Percentiles rank a stretch among this genome's conserved stretches.
Evolutionary conservation across 2,888 invertebrate species (phyloP).

Genomic region (Auanema freiburgensis): DNA sequence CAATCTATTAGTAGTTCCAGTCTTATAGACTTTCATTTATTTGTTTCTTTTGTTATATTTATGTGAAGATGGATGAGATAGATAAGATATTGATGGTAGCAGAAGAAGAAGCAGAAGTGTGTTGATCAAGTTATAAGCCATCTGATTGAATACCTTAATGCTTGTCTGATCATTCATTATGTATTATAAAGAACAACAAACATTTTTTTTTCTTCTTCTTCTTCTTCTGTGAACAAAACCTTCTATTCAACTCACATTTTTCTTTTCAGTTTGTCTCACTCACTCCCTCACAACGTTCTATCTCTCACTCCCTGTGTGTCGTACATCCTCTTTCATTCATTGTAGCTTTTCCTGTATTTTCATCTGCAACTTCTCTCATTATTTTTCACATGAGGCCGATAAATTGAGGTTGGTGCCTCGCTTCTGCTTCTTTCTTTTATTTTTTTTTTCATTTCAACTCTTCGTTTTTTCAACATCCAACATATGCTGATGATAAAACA

Average conservation of each 20-base stretch:
- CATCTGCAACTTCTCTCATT: not conserved
- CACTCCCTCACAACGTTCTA: not conserved
- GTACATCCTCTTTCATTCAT: conserved; percentile 1
- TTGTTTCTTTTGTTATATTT: conserved; percentile 3
- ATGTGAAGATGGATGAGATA: not conserved
- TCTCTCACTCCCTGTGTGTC: not conserved
- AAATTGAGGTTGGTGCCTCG: not conserved
- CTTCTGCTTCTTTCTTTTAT: conserved; percentile 2
- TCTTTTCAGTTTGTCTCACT: not conserved
- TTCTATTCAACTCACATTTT: conserved; percentile 9
- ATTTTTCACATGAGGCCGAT: not conserved
- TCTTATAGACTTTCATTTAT: not conserved
- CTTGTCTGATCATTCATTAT: not conserved
- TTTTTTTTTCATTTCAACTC: conserved; percentile 4
- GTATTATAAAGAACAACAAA: conserved; percentile 8
- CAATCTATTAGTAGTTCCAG: conserved; percentile 1
- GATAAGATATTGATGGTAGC: too few species aligned
- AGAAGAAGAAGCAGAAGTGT: too few species aligned
- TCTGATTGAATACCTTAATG: too few species aligned
- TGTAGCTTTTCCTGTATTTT: not conserved
- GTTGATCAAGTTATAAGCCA: too few species aligned
- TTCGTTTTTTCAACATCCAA: not conserved
- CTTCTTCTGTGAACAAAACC: conserved; percentile 1
- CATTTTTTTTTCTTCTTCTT: conserved; percentile 14
- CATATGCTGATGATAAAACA: too few species aligned